Base-by-base conservation (phyloP, 2,797 vertebrate species). In the Eulemur coronatus region DNA sequence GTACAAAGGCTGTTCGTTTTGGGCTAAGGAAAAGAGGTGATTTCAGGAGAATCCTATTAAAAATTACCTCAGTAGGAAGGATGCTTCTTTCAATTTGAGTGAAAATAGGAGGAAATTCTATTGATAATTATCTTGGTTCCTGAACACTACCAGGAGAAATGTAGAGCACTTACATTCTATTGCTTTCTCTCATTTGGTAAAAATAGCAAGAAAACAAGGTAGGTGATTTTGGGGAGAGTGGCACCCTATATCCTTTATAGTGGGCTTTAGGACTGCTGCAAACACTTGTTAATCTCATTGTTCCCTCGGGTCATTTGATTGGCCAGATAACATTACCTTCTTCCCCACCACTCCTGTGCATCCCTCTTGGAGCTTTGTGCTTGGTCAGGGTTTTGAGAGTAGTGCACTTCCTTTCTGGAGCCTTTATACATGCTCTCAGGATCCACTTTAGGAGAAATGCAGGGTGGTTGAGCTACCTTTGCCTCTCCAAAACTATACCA, bases 111-210 rank as follows among this genome's bases (percentile, higher is more conserved):
- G 69, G 75, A 69, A 59, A 78, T 93, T 84, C 30, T 91, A 0
- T 85, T 82, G 75, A 70, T 81, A 85, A 57, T 92, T 91, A 35
- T 48, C 41, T 85, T 86, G 46, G 43, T 91, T 95, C 26, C 50
- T 88, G 30, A 75, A 48, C 30, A 69, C 35, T 15, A 41, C 5
- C 9, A 26, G 52, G 88, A 87, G 55, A 93, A 90, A 55, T 92
- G 33, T 59, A 46, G 50, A 33, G 28, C 85, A 24, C 17, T 63
- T 9, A 61, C 46, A 48, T 6, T 73, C 30, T 52, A 0, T 75
- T 91, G 8, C 79, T 92, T 87, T 89, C 35, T 94, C 75, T 69
- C 50, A 15, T 90, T 96, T 96, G 67, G 43, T 96, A 82, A 88
- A 86, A 93, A 73, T 38, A 93, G 57, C 72, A 95, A 79, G 41